Evolutionary conservation across 30 jellyfish, hydroid and myxozoan genomes (phyloP).

Genomic region (Cassiopea xamachana): DNA sequence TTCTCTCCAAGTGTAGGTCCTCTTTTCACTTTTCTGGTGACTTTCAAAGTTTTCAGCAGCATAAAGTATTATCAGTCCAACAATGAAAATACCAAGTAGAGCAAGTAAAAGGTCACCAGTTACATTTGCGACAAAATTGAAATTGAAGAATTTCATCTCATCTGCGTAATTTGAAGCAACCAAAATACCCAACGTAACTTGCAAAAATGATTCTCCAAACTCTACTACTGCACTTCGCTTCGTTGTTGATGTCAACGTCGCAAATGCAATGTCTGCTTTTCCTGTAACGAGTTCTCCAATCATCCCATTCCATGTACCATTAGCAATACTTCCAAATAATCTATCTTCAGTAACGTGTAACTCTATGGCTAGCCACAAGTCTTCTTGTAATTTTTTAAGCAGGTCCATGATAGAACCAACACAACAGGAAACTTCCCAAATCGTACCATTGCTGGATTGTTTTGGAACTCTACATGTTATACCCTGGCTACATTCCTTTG

Average conservation of each 20-base stretch:
- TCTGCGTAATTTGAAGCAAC: conserved; percentile 1
- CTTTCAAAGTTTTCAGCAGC: conserved; percentile 17
- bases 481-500: conserved; percentile 34
- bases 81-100: background rate
- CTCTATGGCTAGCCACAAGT: conserved; percentile 35
- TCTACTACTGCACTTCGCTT: conserved; percentile 64
- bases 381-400: conserved; percentile 44
- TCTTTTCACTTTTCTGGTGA: background rate
- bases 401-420: conserved; percentile 71
- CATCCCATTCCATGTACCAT: conserved; percentile 79
- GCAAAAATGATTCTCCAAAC: conserved; percentile 55
- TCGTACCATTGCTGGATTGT: background rate
- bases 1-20: conserved; percentile 41
- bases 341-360: conserved; percentile 74
- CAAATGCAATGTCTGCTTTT: conserved; percentile 71
- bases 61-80: conserved; percentile 31
- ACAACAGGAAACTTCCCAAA: conserved; percentile 67
- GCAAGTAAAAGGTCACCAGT: conserved; percentile 32
- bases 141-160: conserved; percentile 59
- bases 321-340: conserved; percentile 43
- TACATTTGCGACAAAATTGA: conserved; percentile 43
- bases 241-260: conserved; percentile 60
- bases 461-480: conserved; percentile 9
- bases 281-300: conserved; percentile 69
- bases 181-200: conserved; percentile 28